phyloP scores from a whole-genome alignment of 2,888 invertebrate species.

The Nomada lathburiana region DNA sequence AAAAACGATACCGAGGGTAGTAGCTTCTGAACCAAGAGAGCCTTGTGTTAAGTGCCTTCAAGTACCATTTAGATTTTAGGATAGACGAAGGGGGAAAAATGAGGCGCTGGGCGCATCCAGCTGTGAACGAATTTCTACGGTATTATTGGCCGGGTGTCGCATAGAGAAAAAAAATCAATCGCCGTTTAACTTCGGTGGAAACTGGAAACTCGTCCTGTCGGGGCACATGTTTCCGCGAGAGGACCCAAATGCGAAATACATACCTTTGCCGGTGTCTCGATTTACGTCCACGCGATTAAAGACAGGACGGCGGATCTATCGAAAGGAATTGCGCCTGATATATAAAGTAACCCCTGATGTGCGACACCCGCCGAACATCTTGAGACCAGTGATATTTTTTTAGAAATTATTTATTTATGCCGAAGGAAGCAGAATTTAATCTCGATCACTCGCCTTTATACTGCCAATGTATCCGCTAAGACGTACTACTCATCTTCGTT shows the following conservation, averaged over 20 bases:
- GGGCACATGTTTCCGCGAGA: background rate
- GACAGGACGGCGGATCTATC: slow-evolving; percentile 16
- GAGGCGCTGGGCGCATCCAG: slow-evolving; percentile 84
- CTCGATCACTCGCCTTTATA: slow-evolving; percentile 77
- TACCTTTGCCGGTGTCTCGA: no score
- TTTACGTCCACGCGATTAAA: background rate
- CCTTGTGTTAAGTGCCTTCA: slow-evolving; percentile 85
- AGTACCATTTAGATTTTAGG: slow-evolving; percentile 84
- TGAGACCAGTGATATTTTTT: slow-evolving; percentile 83
- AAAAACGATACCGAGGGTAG: slow-evolving; percentile 58
- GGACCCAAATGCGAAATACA: background rate
- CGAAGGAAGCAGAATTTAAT: slow-evolving; percentile 78
- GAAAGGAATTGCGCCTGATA: slow-evolving; percentile 12
- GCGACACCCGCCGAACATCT: slow-evolving; percentile 72
- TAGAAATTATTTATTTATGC: slow-evolving; percentile 83
- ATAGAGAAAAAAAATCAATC: background rate
- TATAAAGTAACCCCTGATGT: slow-evolving; percentile 5
- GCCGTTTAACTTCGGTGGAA: background rate
- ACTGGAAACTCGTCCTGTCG: background rate
- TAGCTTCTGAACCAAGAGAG: slow-evolving; percentile 82
- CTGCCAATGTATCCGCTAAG: slow-evolving; percentile 80
- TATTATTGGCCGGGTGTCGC: slow-evolving; percentile 76
- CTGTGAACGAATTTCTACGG: slow-evolving; percentile 80
- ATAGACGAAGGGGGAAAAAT: slow-evolving; percentile 72
- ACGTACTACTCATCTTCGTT: slow-evolving; percentile 71